Conservation (phyloP, 2,113 vertebrate genomes). For the Hylia prasina region DNA sequence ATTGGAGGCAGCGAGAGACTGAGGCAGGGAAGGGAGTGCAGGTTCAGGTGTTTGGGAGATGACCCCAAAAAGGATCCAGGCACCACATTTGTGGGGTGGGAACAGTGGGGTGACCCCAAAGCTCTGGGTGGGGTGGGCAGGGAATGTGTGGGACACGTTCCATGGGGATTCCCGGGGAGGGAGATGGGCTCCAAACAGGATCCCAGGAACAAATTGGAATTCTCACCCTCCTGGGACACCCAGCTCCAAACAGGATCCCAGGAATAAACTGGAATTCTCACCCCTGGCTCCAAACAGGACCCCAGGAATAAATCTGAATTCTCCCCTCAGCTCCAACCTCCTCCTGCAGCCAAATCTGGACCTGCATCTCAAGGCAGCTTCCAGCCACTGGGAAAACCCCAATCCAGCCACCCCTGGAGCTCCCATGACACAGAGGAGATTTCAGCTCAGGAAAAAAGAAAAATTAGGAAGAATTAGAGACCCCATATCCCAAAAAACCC, state of each 20-base stretch:
- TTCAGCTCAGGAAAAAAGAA: neutral
- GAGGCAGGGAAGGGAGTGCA: neutral
- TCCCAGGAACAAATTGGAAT: neutral
- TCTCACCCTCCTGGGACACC: neutral
- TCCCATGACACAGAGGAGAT: neutral
- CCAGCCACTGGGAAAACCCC: neutral
- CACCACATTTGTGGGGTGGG: neutral
- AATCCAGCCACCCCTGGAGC: neutral
- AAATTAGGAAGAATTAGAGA: neutral
- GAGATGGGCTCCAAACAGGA: neutral
- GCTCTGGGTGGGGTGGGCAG: no score
- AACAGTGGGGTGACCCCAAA: neutral
- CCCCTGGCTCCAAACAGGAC: no score
- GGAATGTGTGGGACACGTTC: neutral
- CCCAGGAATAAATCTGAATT: neutral
- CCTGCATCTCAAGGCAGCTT: neutral
- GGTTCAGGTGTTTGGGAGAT: neutral
- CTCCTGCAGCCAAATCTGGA: neutral
- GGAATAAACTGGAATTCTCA: no score
- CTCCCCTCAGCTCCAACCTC: neutral
- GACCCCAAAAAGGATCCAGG: neutral
- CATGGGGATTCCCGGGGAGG: neutral
- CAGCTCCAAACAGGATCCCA: accelerated
- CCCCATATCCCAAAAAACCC: neutral
- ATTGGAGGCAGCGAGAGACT: neutral